Conservation (phyloP, 2,797 vertebrate genomes). For the Lepilemur ruficaudatus region DNA sequence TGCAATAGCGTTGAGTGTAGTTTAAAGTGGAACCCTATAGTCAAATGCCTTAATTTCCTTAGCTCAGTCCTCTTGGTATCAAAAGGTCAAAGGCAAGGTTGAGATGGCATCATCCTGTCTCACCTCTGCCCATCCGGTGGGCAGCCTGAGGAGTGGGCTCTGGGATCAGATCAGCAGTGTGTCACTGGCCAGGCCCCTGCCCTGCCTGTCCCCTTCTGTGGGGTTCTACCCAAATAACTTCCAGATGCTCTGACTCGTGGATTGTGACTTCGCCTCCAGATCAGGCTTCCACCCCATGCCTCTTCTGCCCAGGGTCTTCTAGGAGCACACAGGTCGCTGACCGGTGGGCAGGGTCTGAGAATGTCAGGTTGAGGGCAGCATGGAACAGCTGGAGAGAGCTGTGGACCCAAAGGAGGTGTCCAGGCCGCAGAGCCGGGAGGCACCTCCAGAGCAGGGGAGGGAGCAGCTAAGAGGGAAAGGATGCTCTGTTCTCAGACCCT, state of each 20-base stretch:
- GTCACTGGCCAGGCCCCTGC: background rate
- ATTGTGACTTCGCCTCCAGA: background rate
- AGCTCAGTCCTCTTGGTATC: background rate
- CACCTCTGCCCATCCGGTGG: background rate
- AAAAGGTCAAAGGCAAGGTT: background rate
- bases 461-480: background rate
- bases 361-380: background rate
- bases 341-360: background rate
- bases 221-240: background rate
- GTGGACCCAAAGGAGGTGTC: background rate
- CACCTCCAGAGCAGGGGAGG: background rate
- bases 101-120: background rate
- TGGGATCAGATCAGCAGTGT: background rate
- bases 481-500: background rate
- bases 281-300: background rate
- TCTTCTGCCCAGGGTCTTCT: background rate
- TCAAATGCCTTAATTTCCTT: background rate
- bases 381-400: background rate
- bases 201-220: background rate
- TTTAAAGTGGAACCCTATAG: background rate
- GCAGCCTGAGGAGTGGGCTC: background rate
- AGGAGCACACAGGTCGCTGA: background rate
- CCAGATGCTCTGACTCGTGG: background rate
- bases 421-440: background rate
- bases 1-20: background rate